Evolutionary conservation across 2,888 invertebrate genomes (phyloP).

Genomic region (Spatulosminthurus flaviceps): DNA sequence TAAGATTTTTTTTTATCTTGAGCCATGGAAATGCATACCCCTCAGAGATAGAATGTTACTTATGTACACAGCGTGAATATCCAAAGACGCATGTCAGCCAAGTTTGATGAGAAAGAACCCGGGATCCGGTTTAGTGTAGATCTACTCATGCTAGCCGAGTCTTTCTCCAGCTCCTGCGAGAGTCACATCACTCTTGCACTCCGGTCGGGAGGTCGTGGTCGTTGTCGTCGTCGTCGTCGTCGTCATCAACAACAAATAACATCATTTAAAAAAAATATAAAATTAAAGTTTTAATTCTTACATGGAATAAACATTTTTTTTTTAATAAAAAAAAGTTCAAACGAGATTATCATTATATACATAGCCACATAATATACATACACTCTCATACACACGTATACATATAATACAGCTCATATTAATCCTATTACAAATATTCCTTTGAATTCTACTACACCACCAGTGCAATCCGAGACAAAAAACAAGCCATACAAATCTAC

Average conservation of each 20-base stretch:
- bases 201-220: conserved; percentile 51
- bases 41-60: background rate
- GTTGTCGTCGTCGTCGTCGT: conserved; percentile 13
- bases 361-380: background rate
- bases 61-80: background rate
- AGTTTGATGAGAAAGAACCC: conserved; percentile 48
- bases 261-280: conserved; percentile 19
- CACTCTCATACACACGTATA: background rate
- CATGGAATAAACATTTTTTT: conserved; percentile 11
- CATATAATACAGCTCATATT: too few species aligned
- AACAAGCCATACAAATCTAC: background rate
- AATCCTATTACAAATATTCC: too few species aligned
- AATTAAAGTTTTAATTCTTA: background rate
- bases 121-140: conserved; percentile 51
- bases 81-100: conserved; percentile 48
- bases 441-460: background rate
- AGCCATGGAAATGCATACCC: background rate
- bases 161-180: conserved; percentile 60
- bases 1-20: background rate
- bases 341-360: background rate
- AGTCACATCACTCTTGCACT: conserved; percentile 54
- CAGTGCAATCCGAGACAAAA: too few species aligned
- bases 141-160: conserved; percentile 51
- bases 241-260: conserved; percentile 34
- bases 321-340: background rate